These are phyloP conservation scores for Pangasianodon gigas DNA, from an alignment of 2,113 vertebrate genomes.

Conservation along the genomic window DNA sequence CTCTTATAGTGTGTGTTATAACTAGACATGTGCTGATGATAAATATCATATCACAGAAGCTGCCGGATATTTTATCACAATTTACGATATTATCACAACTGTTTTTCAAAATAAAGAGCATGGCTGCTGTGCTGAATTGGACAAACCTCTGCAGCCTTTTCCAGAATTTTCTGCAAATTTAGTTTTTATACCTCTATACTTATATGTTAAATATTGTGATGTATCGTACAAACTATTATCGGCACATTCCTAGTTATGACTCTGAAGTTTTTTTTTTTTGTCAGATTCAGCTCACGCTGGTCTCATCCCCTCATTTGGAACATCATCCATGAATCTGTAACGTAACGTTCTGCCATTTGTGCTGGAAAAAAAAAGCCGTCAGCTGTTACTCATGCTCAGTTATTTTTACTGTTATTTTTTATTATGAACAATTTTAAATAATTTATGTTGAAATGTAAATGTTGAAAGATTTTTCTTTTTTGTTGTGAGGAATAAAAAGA, in stretches of 20 bases:
- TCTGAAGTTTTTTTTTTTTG: background rate
- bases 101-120: background rate
- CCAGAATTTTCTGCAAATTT: background rate
- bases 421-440: conserved; percentile 68
- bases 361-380: conserved; percentile 21
- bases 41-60: background rate
- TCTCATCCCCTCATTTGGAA: conserved; percentile 1
- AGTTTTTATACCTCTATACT: background rate
- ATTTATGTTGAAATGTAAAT: conserved; percentile 80
- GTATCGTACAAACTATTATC: background rate
- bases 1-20: conserved; percentile 35
- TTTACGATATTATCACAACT: background rate
- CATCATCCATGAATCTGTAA: background rate
- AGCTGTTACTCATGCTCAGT: conserved; percentile 40
- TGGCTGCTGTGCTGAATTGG: background rate
- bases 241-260: conserved; percentile 20
- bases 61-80: too few relatives aligned
- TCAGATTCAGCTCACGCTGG: background rate
- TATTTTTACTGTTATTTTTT: conserved; percentile 44
- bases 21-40: conserved; percentile 12
- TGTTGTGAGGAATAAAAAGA: conserved; percentile 61
- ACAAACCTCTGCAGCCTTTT: background rate
- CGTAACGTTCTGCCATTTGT: conserved; percentile 9
- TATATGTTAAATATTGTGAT: background rate
- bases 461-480: conserved; percentile 68